Evolutionary conservation across 2,113 vertebrate genomes (phyloP), one percentile per base, ranked within the genome.

Genomic region (Mesembrinibis cayennensis): DNA sequence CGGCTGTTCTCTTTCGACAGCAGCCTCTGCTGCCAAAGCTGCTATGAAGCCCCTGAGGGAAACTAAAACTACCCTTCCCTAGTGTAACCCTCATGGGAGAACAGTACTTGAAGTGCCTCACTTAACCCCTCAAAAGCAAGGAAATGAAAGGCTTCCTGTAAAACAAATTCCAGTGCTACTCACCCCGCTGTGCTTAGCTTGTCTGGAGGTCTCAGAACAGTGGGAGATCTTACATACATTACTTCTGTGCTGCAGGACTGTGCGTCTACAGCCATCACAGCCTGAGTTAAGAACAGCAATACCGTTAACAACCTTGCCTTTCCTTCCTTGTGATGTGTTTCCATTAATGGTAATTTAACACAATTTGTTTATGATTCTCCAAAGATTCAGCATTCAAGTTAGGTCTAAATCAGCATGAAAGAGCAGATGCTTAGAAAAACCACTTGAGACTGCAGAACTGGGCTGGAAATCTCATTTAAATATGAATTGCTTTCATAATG

Each of bases 61-160:
- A 90, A 94, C 5, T n/a, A 67, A 47, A 96, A 50, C 89, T 92
- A 70, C 95, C 95, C 92, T 97, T 95, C 86, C 65, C 87, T 40
- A 50, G 82, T 61, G 71, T 6, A 97, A 66, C 58, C 71, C 96
- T 84, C 92, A 3, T 32, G 95, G 91, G 97, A 95, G 49, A 97
- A 29, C 86, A 86, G 93, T 74, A 65, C 89, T 95, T 94, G 94
- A 97, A 98, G 97, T 95, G 95, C 94, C 95, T 97, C 95, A 93
- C 97, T 98, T 97, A 97, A 98, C 97, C 97, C 96, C 96, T 98
- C 96, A 92, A 96, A 96, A 97, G 93, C 95, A 90, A 90, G 97
- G 95, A 97, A 98, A 98, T 97, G 97, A 97, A 97, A 97, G 91
- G 93, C 96, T 97, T 97, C 96, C 97, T 98, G 97, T 97, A 97